Evolutionary conservation across 2,888 invertebrate genomes (phyloP), one percentile per base, ranked within the genome.

Genomic region (Spialia ferax): DNA sequence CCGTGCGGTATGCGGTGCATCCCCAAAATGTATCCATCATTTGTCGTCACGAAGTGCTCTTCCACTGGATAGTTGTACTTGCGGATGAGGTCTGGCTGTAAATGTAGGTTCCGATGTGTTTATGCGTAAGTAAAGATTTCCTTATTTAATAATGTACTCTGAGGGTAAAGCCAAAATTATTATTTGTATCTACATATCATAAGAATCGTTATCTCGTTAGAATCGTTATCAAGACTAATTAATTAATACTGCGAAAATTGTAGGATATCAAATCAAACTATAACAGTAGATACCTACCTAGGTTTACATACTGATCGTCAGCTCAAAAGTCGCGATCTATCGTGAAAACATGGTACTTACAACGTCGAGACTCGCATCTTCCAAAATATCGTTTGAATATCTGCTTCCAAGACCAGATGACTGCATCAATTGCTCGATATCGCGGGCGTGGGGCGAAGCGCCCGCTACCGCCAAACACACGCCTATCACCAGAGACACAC

Each of bases 1-100:
- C 45, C 45, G 18, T 45, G 45, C 10, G 45, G 45, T 18, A 45
- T 45, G 45, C 45, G 45, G 7, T 42, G 42, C 42, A 42, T 42
- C 15, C 42, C 42, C 15, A 42, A 42, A 42, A 6, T 42, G 15
- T 42, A 42, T 42, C 42, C 42, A 42, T 42, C 15, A 1, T 42
- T 15, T 7, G 42, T 42, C 42, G 15, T 42, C 42, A 7, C 42
- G 42, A 42, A 42, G 5, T 42, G 42, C 15, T 42, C 42, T 42
- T 42, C 15, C 15, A 7, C 1, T 7, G 42, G 42, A 42, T 42
- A 42, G 15, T 42, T 15, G 7, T 42, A 42, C 15, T 42, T 42
- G 6, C 42, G 15, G 6, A 42, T 42, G 7, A 42, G 42, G 7
- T 42, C 42, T 2, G 42, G 15, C 42, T 42, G 15, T 15, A 42